Evolutionary conservation across 1,140 invertebrate genomes (phyloP).

Genomic region (Ceratina australensis): DNA sequence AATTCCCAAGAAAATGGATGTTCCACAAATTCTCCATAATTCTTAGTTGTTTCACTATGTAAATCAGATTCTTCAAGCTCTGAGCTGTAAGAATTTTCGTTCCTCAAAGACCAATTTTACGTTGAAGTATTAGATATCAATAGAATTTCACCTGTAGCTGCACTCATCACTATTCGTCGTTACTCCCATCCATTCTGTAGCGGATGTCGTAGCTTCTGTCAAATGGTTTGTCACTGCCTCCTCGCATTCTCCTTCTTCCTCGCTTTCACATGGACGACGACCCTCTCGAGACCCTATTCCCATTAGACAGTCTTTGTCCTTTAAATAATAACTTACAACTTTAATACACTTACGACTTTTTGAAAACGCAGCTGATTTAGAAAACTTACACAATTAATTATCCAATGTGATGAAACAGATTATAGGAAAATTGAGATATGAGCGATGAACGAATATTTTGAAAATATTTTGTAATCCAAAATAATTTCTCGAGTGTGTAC

Average conservation of each 20-base stretch:
- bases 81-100: constrained; percentile 79
- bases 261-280: constrained; percentile 78
- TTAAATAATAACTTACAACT: constrained; percentile 45
- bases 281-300: constrained; percentile 66
- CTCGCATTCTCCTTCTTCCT: constrained; percentile 82
- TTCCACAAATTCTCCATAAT: constrained; percentile 79
- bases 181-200: constrained; percentile 90
- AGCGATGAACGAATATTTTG: not conserved
- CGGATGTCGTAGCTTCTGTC: constrained; percentile 83
- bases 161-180: constrained; percentile 93
- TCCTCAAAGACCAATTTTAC: constrained; percentile 1
- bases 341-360: constrained; percentile 6
- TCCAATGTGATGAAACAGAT: not conserved
- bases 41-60: constrained; percentile 77
- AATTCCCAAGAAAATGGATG: constrained; percentile 86
- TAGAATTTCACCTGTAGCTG: constrained; percentile 82
- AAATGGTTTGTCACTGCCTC: constrained; percentile 79
- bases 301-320: constrained; percentile 66
- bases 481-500: not conserved
- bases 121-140: not conserved
- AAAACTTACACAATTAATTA: constrained; percentile 24
- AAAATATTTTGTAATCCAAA: not conserved
- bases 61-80: constrained; percentile 84
- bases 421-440: constrained; percentile 4
- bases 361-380: constrained; percentile 22